Percentiles rank a stretch among this genome's conserved stretches.
These are phyloP conservation scores for Perdita meconis DNA, from an alignment of 2,888 invertebrate species.

Conservation along the genomic window DNA sequence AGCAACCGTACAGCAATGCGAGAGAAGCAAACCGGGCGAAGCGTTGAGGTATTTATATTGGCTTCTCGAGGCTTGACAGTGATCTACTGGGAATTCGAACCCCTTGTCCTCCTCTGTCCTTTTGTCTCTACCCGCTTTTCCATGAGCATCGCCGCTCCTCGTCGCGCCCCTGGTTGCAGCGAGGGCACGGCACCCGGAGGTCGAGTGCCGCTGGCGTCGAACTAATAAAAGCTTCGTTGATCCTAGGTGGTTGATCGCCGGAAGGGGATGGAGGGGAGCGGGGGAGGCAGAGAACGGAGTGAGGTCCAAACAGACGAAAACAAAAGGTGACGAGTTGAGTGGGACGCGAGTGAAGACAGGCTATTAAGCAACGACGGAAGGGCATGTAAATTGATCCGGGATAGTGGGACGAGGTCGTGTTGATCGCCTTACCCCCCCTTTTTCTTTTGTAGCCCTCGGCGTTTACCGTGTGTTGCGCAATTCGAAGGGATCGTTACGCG, in stretches of 20 bases:
- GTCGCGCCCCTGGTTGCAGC: constrained; percentile 21
- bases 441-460: background rate
- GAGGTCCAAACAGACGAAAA: constrained; percentile 40
- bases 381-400: constrained; percentile 46
- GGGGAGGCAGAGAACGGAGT: no score
- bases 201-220: constrained; percentile 66
- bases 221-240: constrained; percentile 78
- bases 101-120: constrained; percentile 68
- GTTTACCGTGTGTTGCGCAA: background rate
- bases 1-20: constrained; percentile 66
- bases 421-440: constrained; percentile 15
- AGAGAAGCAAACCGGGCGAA: constrained; percentile 72
- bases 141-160: constrained; percentile 47
- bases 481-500: background rate
- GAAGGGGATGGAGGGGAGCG: constrained; percentile 13
- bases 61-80: constrained; percentile 83
- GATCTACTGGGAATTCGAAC: constrained; percentile 82
- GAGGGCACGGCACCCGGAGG: constrained; percentile 18
- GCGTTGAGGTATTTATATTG: constrained; percentile 84
- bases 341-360: constrained; percentile 35
- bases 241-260: constrained; percentile 59
- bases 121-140: constrained; percentile 64
- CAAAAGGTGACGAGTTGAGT: constrained; percentile 43
- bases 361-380: constrained; percentile 36
- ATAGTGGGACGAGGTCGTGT: background rate